Base-by-base conservation (phyloP, 2,797 vertebrate genomes). In the Tympanoctomys barrerae region DNA sequence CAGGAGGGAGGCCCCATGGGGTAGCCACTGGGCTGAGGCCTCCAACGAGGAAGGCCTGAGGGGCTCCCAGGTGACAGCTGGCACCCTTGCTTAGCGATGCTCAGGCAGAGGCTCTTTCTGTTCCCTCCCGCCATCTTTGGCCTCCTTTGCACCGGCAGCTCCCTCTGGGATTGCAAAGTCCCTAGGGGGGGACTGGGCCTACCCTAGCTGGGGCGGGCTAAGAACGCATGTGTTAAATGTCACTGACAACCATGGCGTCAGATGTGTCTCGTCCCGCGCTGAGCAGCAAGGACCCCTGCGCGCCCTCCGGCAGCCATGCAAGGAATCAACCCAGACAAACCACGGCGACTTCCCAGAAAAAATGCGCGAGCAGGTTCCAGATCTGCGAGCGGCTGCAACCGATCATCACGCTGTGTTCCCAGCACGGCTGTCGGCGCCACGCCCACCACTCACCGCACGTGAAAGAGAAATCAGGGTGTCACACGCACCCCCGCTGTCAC, bases 241-340 rank as follows among this genome's bases (percentile, higher is more conserved):
- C 81, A 57, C 2, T n/a, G 62, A 57, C 22, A 70, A 13, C 70
- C 39, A 33, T 49, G 16, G 39, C n/a, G 62, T 31, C 13, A 13
- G 52, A 33, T 0, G 11, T 3, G 42, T 83, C 62, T 33, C 19
- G n/a, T 71, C n/a, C 42, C 3, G 0, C 3, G 18, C n/a, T 31
- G 28, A 49, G 26, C n/a, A 1, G 8, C 49, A 22, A 52, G 52
- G 14, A 12, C 6, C 68, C 61, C 61, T 28, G n/a, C 16, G 75
- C 8, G 13, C 2, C 26, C 54, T 77, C 57, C 24, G 39, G 59
- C 59, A 28, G 61, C 66, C 61, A 54, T 39, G 71, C 62, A 19
- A 75, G n/a, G 81, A 94, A 84, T 49, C 66, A 33, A 62, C 68
- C 28, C 52, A 21, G 49, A 96, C 83, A 84, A 70, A n/a, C 52